Evolutionary conservation across 1,140 invertebrate genomes (phyloP), one percentile per base, ranked within the genome.

Genomic region (Bombyx mandarina): DNA sequence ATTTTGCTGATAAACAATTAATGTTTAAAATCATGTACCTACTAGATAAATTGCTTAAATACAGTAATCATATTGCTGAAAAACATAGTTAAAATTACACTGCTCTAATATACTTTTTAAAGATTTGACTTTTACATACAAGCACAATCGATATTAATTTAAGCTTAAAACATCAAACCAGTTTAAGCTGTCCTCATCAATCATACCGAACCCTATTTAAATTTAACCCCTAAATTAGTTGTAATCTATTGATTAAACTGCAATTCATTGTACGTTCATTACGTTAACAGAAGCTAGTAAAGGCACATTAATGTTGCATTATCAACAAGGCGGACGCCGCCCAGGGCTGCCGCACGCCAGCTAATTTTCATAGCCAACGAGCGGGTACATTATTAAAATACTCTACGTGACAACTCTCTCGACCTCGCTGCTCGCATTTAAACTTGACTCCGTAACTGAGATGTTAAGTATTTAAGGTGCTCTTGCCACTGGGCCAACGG

Each of bases 291-390:
- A 56, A 43, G 9, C 55, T 52, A 58, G 62, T 58, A 49, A 47
- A 59, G 59, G 65, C 63, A 56, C 60, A 54, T 65, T 63, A 57
- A 59, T 56, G 66, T 58, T 60, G 54, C 56, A 66, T 60, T 74
- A 79, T 83, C 73, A 82, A 80, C 79, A 79, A 80, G 75, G 18
- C 42, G 35, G 52, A 46, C 26, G 55, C 64, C 26, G 26, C 26
- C 4, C 26, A 71, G 59, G 67, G 66, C 59, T 61, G 61, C 45
- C 73, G 61, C 66, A 69, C 63, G 66, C 73, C 67, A 72, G 72
- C 76, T 83, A 86, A 86, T 86, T 82, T 83, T 86, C 80, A 86
- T 83, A 83, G 73, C 75, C 77, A 82, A 86, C 80, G 80, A 85
- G 65, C 73, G 65, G 57, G 66, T 86, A 70, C 76, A 83, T 86